Conservation (phyloP, 2,888 invertebrate species). For the Zaprionus bogoriensis region DNA sequence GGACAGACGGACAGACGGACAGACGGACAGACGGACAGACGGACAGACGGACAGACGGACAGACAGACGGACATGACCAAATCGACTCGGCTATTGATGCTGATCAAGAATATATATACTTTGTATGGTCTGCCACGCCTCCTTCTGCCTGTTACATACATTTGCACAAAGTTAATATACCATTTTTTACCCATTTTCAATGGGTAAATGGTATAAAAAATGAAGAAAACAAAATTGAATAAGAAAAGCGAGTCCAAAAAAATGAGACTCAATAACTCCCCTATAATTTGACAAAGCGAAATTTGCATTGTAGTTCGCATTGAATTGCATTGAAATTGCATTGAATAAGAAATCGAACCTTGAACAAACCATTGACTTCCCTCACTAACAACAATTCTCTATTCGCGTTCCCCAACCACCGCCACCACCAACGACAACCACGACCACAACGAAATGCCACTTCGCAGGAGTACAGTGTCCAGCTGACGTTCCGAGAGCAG, state of each 20-base stretch:
- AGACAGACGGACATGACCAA: no score
- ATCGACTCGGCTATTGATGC: no score
- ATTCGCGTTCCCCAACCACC: conserved; percentile 7
- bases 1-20: no score
- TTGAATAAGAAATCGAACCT: conserved; percentile 13
- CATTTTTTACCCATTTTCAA: no score
- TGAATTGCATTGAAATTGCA: conserved; percentile 47
- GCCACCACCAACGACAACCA: conserved; percentile 9
- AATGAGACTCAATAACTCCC: conserved; percentile 33
- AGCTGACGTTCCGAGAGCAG: conserved; percentile 98
- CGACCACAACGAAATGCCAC: not conserved
- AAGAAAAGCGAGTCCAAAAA: conserved; percentile 9
- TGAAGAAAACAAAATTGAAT: not conserved
- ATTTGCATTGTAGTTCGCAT: conserved; percentile 71
- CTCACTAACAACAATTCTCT: conserved; percentile 44
- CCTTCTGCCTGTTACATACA: no score
- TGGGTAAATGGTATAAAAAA: no score
- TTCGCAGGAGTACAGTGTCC: conserved; percentile 96
- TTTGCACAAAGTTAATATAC: no score
- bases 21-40: no score
- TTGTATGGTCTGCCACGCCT: no score
- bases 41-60: no score
- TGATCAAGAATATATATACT: no score
- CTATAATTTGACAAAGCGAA: conserved; percentile 46
- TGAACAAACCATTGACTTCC: conserved; percentile 17